phyloP scores from a whole-genome alignment of 2,113 vertebrate genomes.

The Callopanchax toddi region DNA sequence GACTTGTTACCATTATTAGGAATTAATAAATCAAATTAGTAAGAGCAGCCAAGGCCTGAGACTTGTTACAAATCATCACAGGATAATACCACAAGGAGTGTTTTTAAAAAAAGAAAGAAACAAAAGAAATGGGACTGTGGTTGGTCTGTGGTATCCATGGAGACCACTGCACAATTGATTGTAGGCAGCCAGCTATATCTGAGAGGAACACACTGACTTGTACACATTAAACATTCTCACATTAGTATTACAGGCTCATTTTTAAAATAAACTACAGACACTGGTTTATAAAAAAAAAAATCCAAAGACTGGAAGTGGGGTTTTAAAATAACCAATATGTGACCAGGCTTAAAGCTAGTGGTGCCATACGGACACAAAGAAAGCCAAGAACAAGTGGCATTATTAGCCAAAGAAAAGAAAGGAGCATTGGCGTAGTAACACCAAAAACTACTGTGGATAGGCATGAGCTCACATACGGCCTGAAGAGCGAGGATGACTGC shows the following conservation, averaged over 20 bases:
- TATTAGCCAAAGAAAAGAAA: constrained; percentile 18
- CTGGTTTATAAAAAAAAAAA: constrained; percentile 3
- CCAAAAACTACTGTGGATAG: constrained; percentile 18
- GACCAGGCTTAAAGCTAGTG: constrained; percentile 26
- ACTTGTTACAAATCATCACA: no score
- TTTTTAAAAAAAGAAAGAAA: no score
- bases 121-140: no score
- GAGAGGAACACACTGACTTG: not conserved
- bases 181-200: not conserved
- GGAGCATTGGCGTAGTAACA: constrained; percentile 1
- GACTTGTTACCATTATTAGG: no score
- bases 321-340: constrained; percentile 25
- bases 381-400: constrained; percentile 22
- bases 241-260: not conserved
- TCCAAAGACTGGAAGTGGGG: not conserved
- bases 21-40: no score
- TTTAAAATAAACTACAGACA: constrained; percentile 15
- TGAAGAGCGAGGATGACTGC: constrained; percentile 15
- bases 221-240: not conserved
- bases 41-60: no score
- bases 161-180: not conserved
- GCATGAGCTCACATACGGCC: constrained; percentile 25
- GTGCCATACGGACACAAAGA: constrained; percentile 44
- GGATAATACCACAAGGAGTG: no score
- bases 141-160: not conserved